Conservation (phyloP, 1,140 invertebrate species). For the Euwallacea similis region DNA sequence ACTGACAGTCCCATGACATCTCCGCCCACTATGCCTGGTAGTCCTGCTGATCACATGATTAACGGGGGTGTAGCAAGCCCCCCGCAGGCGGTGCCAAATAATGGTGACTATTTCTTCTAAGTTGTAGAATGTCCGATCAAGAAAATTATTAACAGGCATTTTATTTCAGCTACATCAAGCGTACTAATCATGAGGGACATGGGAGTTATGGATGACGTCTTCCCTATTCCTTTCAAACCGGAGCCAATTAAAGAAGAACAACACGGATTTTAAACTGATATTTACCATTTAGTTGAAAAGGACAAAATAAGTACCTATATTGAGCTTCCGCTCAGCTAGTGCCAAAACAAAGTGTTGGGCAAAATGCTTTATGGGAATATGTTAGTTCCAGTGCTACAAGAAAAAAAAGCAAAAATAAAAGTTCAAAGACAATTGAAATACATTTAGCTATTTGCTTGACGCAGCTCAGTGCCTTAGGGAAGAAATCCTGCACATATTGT, state of each 20-base stretch:
- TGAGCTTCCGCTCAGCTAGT: too few relatives aligned
- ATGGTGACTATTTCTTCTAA: not conserved
- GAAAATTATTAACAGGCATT: not conserved
- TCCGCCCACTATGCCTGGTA: conserved; percentile 53
- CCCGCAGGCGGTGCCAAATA: conserved; percentile 26
- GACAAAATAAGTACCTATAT: too few relatives aligned
- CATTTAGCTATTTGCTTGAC: too few relatives aligned
- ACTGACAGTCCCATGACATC: conserved; percentile 55
- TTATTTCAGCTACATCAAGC: conserved; percentile 42
- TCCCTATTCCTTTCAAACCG: conserved; percentile 54
- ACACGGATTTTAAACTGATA: conserved; percentile 33
- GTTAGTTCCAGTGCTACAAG: too few relatives aligned
- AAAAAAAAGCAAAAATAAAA: too few relatives aligned
- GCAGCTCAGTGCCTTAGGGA: too few relatives aligned
- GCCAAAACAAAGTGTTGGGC: too few relatives aligned
- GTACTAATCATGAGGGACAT: conserved; percentile 52
- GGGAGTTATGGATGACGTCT: conserved; percentile 47
- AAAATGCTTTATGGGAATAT: too few relatives aligned
- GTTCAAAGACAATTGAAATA: too few relatives aligned
- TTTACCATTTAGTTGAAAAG: too few relatives aligned
- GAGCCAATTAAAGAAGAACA: conserved; percentile 55
- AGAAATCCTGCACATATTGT: too few relatives aligned
- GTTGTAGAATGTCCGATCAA: too few relatives aligned
- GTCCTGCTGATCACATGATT: conserved; percentile 52
- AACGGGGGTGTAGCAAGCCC: conserved; percentile 50